Conservation (phyloP, 2,888 invertebrate genomes). For the Ochlodes sylvanus region DNA sequence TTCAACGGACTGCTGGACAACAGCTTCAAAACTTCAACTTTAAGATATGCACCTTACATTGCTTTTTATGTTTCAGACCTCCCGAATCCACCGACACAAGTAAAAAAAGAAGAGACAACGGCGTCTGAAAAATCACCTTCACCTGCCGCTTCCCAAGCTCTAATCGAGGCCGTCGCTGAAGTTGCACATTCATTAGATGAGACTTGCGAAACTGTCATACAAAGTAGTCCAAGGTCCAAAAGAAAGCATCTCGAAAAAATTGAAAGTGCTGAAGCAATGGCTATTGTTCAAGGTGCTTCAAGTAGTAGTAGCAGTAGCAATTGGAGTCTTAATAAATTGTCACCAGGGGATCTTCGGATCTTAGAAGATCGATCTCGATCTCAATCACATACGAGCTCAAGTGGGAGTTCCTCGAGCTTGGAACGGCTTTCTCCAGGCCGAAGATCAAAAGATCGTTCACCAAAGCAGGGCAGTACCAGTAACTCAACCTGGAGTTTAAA, state of each 20-base stretch:
- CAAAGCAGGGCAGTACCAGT: conserved; percentile 78
- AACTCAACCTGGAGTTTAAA: conserved; percentile 83
- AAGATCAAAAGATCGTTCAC: conserved; percentile 80
- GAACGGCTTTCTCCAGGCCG: conserved; percentile 80
- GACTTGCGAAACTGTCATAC: conserved; percentile 88
- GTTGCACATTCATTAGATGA: conserved; percentile 88
- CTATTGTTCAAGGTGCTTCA: conserved; percentile 77
- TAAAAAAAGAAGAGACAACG: conserved; percentile 57
- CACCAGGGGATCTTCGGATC: conserved; percentile 79
- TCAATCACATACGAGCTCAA: conserved; percentile 80
- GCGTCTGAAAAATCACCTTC: conserved; percentile 56
- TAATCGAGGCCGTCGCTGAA: conserved; percentile 88
- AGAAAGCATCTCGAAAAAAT: conserved; percentile 79
- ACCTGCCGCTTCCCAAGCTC: conserved; percentile 70
- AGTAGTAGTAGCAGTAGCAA: conserved; percentile 83
- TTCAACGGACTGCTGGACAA: too few relatives aligned
- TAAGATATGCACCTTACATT: neutral
- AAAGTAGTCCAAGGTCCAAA: conserved; percentile 85
- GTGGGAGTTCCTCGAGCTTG: conserved; percentile 80
- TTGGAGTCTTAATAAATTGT: conserved; percentile 81
- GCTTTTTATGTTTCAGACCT: conserved; percentile 59
- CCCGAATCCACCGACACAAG: conserved; percentile 54
- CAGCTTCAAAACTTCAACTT: too few relatives aligned
- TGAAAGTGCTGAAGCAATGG: conserved; percentile 77
- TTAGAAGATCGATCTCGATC: conserved; percentile 78